A percentile compares a stretch with the other conserved stretches of the same genome.
These are phyloP conservation scores for Callorhinus ursinus DNA, from an alignment of 2,113 vertebrate genomes.

Conservation along the genomic window DNA sequence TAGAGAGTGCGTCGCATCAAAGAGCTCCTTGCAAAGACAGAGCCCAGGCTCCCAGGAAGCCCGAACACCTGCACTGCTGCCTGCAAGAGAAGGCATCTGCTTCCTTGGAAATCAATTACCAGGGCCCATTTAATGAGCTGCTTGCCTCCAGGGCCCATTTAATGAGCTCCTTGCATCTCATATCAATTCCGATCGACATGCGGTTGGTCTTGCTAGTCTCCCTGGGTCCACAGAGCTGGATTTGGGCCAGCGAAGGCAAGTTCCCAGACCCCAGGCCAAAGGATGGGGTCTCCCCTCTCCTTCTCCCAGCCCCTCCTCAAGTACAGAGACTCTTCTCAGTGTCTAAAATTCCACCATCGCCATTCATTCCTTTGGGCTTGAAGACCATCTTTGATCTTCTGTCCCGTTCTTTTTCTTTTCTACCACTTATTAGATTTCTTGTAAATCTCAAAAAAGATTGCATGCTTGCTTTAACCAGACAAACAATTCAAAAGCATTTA, in stretches of 20 bases:
- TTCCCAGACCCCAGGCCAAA: neutral
- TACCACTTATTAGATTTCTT: neutral
- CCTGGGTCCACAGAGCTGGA: fast-evolving
- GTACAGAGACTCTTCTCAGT: neutral
- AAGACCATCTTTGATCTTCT: neutral
- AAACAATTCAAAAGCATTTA: neutral
- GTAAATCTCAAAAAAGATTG: neutral
- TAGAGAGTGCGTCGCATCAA: neutral
- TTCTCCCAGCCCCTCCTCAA: fast-evolving
- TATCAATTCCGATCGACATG: neutral
- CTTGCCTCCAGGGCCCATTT: neutral
- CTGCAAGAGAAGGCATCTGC: neutral
- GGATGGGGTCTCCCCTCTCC: neutral
- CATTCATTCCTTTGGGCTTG: neutral
- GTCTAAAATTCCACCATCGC: neutral
- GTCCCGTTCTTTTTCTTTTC: neutral
- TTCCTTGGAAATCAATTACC: constrained; percentile 6
- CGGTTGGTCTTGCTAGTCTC: neutral
- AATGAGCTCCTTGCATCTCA: neutral
- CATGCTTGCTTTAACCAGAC: neutral
- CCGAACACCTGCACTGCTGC: neutral
- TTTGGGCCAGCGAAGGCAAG: neutral
- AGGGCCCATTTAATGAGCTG: neutral
- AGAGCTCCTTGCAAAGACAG: neutral
- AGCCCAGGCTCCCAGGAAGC: neutral